A percentile compares a stretch with the other conserved stretches of the same genome.
Evolutionary conservation across 2,888 invertebrate genomes (phyloP).

Genomic region (Leptarthrus brevirostris): DNA sequence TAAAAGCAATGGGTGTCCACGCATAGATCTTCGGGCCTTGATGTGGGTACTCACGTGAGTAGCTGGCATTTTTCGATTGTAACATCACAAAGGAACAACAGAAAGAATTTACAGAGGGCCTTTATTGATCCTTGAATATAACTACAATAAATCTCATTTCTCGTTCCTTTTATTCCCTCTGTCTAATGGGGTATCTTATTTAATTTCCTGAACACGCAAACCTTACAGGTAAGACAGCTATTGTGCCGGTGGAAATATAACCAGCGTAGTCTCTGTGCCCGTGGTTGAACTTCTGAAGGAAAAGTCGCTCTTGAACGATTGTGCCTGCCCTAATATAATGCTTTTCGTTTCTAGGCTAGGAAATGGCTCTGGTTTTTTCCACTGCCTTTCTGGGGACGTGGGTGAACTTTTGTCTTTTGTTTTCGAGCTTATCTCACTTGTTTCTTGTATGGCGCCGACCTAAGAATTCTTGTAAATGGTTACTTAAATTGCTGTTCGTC

Average conservation of each 20-base stretch:
- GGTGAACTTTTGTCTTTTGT: background rate
- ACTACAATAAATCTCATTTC: slow-evolving; percentile 44
- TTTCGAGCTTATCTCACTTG: background rate
- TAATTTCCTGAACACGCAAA: slow-evolving; percentile 47
- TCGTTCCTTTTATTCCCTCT: slow-evolving; percentile 32
- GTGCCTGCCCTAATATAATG: background rate
- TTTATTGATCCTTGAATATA: slow-evolving; percentile 38
- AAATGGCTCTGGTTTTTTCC: background rate
- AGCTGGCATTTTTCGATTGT: slow-evolving; percentile 4
- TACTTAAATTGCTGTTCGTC: slow-evolving; percentile 27
- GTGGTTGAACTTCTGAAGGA: background rate
- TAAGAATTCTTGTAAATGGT: slow-evolving; percentile 10
- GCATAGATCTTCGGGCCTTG: slow-evolving; percentile 3
- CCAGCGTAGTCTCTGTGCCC: background rate
- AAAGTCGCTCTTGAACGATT: slow-evolving; percentile 13
- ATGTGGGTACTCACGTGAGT: slow-evolving; percentile 26
- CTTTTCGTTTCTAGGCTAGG: background rate
- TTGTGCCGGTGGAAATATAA: background rate
- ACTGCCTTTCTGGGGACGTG: too few species aligned
- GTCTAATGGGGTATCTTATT: slow-evolving; percentile 48
- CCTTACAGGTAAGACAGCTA: slow-evolving; percentile 18
- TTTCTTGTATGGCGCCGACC: too few species aligned
- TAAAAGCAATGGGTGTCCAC: background rate
- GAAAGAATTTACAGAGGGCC: slow-evolving; percentile 13
- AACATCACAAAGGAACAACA: slow-evolving; percentile 20